Evolutionary conservation across 2,888 invertebrate genomes (phyloP).

Genomic region (Cyrtodaria siliqua): DNA sequence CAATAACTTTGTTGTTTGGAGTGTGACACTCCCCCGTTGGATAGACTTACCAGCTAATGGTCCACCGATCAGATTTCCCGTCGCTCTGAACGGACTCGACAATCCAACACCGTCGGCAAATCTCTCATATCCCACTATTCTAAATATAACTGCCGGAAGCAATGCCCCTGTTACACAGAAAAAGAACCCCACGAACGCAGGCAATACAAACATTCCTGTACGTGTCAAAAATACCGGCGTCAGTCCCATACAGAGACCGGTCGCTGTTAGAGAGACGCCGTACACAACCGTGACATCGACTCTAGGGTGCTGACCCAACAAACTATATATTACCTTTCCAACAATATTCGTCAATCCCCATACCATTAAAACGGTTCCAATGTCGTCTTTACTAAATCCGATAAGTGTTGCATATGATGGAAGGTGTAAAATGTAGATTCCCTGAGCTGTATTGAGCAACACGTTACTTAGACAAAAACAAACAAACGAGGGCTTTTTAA

Average conservation of each 20-base stretch:
- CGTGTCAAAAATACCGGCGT: constrained; percentile 34
- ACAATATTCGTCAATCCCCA: constrained; percentile 38
- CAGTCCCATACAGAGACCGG: constrained; percentile 38
- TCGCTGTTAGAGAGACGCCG: constrained; percentile 24
- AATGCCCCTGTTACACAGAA: constrained; percentile 49
- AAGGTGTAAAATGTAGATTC: constrained; percentile 49
- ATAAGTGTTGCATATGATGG: constrained; percentile 37
- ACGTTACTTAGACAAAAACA: constrained; percentile 49
- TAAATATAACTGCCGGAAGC: constrained; percentile 36
- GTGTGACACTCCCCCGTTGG: too few species aligned
- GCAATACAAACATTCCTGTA: constrained; percentile 34
- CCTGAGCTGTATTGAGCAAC: constrained; percentile 27
- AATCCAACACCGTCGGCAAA: constrained; percentile 53
- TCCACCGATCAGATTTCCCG: constrained; percentile 50
- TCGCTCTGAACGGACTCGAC: constrained; percentile 48
- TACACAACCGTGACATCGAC: constrained; percentile 35
- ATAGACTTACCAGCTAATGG: constrained; percentile 51
- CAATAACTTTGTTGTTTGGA: too few species aligned
- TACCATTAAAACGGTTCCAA: constrained; percentile 25
- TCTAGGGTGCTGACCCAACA: constrained; percentile 47
- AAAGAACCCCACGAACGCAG: constrained; percentile 48
- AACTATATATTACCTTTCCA: constrained; percentile 43
- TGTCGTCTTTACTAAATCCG: constrained; percentile 35
- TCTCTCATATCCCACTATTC: constrained; percentile 43
- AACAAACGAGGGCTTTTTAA: constrained; percentile 37